Evolutionary conservation across 2,113 vertebrate species (phyloP).

Genomic region (Corvus cornix): DNA sequence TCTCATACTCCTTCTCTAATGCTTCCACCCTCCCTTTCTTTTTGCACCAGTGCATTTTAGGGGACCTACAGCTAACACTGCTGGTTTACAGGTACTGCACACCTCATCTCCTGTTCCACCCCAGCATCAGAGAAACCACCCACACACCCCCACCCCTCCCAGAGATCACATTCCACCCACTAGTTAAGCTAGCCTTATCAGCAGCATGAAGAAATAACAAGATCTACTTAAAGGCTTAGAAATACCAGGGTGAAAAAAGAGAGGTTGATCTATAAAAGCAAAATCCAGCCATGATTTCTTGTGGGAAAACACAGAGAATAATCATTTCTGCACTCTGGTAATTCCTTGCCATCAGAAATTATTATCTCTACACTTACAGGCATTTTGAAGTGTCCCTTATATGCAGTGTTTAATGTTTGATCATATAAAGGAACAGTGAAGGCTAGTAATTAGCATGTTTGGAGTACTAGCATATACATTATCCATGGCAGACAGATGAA

Average conservation of each 20-base stretch:
- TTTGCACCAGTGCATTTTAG: background rate
- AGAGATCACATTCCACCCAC: background rate
- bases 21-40: background rate
- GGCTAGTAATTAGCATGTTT: background rate
- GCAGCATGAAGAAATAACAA: background rate
- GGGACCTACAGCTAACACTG: background rate
- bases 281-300: background rate
- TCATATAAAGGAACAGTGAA: background rate
- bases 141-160: accelerated
- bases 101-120: background rate
- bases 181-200: background rate
- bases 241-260: background rate
- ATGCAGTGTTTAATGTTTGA: background rate
- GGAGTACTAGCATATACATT: background rate
- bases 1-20: background rate
- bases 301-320: background rate
- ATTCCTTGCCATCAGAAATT: background rate
- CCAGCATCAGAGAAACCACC: background rate
- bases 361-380: background rate
- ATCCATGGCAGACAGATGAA: background rate
- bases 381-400: background rate
- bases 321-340: background rate
- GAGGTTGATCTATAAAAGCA: background rate
- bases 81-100: background rate
- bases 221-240: background rate